Evolutionary conservation across 1,140 invertebrate genomes (phyloP).

Genomic region (Thaumetopoea pityocampa): DNA sequence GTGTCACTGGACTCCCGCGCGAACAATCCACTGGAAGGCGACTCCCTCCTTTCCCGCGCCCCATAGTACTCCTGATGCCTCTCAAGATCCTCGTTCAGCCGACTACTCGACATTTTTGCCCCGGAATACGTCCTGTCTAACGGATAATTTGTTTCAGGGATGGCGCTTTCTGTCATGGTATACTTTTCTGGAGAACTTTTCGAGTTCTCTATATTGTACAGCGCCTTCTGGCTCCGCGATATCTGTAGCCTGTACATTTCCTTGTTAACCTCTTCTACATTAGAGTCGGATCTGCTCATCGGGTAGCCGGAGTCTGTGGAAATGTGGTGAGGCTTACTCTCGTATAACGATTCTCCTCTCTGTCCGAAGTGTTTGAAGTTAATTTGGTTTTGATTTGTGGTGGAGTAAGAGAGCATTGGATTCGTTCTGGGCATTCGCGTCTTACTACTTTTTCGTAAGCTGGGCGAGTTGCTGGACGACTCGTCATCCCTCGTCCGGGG

Average conservation of each 20-base stretch:
- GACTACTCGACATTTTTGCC: constrained; percentile 66
- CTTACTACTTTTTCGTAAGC: constrained; percentile 62
- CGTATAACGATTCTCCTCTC: constrained; percentile 59
- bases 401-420: constrained; percentile 72
- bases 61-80: constrained; percentile 62
- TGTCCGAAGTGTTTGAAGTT: constrained; percentile 73
- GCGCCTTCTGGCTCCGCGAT: constrained; percentile 69
- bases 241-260: constrained; percentile 74
- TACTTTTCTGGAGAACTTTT: constrained; percentile 66
- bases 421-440: constrained; percentile 74
- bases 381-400: constrained; percentile 62
- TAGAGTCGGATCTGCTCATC: constrained; percentile 69
- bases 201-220: constrained; percentile 67
- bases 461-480: constrained; percentile 68
- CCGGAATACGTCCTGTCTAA: constrained; percentile 70
- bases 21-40: constrained; percentile 48
- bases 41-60: constrained; percentile 50
- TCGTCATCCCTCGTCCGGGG: constrained; percentile 61
- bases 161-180: constrained; percentile 54
- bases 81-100: constrained; percentile 66
- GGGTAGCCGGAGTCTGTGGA: constrained; percentile 61
- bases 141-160: constrained; percentile 68
- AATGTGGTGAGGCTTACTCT: constrained; percentile 67
- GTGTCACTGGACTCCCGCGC: constrained; percentile 55
- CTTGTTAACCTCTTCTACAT: constrained; percentile 73